Conservation (phyloP, 2,113 vertebrate species). For the Rattus rattus region DNA sequence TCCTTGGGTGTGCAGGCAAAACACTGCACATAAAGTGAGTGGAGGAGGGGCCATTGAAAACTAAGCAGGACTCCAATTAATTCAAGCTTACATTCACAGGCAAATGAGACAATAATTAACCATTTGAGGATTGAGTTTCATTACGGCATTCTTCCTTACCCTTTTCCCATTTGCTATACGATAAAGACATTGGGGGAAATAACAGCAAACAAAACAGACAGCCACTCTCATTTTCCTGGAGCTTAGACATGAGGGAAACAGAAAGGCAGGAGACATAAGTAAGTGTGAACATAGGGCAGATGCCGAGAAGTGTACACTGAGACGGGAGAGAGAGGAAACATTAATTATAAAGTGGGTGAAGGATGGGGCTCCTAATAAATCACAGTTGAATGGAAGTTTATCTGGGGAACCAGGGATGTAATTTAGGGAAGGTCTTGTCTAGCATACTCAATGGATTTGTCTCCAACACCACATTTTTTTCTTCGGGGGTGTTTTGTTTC, state of each 20-base stretch:
- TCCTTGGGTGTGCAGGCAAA: neutral
- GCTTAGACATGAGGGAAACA: neutral
- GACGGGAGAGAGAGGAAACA: neutral
- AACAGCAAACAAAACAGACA: neutral
- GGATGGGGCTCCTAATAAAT: neutral
- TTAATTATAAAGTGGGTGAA: neutral
- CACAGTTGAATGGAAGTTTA: neutral
- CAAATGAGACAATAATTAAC: neutral
- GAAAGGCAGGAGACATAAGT: neutral
- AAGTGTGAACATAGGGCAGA: neutral
- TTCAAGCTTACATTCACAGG: slow-evolving; percentile 7
- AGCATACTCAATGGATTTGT: neutral
- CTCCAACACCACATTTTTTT: neutral
- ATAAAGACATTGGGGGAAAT: slow-evolving; percentile 23
- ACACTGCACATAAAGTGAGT: neutral
- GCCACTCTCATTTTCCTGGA: neutral
- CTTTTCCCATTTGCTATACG: slow-evolving; percentile 22
- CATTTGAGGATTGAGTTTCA: neutral
- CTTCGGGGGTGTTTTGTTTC: neutral
- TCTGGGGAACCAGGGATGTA: neutral
- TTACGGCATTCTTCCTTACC: slow-evolving; percentile 8
- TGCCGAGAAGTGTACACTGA: neutral
- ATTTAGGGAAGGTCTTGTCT: neutral
- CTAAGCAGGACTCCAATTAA: neutral
- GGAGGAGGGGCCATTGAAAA: neutral